Percentiles rank a stretch among this genome's conserved stretches.
phyloP scores from a whole-genome alignment of 2,888 invertebrate genomes.

The Drosophila fungiperda region DNA sequence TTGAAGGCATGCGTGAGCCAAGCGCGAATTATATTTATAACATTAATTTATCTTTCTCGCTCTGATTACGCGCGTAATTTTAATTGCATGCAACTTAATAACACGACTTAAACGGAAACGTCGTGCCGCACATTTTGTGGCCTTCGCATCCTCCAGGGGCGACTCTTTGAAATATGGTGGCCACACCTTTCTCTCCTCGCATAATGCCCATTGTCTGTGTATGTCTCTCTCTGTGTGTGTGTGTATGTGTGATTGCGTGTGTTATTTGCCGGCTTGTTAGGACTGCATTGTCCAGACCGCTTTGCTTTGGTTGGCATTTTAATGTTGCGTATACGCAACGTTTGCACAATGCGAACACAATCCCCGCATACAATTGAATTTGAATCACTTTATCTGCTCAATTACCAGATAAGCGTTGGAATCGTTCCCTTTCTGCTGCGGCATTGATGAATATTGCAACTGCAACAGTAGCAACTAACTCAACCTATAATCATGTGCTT shows the following conservation, averaged over 20 bases:
- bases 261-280: conserved; percentile 35
- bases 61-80: conserved; percentile 81
- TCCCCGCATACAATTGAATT: conserved; percentile 43
- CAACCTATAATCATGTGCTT: conserved; percentile 14
- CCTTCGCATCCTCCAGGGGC: conserved; percentile 17
- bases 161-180: conserved; percentile 31
- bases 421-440: not conserved
- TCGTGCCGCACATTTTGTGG: conserved; percentile 20
- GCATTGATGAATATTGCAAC: conserved; percentile 67
- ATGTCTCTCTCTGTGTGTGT: not conserved
- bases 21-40: conserved; percentile 76
- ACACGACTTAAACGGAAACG: conserved; percentile 54
- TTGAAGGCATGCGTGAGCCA: conserved; percentile 46
- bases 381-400: conserved; percentile 28
- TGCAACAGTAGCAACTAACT: conserved; percentile 6
- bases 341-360: conserved; percentile 38
- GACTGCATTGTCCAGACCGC: conserved; percentile 41
- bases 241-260: not conserved
- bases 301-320: conserved; percentile 16
- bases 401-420: conserved; percentile 39
- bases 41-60: conserved; percentile 78
- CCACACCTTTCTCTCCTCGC: conserved; percentile 44
- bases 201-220: conserved; percentile 11
- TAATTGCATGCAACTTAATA: conserved; percentile 80
- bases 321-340: conserved; percentile 60